Base-by-base conservation (phyloP, 2,113 vertebrate genomes). In the Phainopepla nitens region DNA sequence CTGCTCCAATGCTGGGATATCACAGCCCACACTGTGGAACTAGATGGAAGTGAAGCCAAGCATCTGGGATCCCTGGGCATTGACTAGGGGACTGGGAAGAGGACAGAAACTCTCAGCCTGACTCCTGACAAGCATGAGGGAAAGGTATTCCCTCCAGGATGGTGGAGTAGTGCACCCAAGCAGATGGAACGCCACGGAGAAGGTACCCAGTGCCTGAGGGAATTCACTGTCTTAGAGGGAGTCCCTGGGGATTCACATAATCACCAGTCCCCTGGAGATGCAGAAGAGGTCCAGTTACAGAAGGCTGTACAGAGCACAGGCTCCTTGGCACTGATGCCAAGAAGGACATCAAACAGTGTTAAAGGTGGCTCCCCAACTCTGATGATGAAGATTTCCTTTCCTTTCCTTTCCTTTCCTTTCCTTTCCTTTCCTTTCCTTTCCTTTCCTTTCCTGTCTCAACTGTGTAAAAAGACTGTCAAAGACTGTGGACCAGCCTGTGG, bases 1-100 rank as follows among this genome's bases (percentile, higher is more conserved):
- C 28, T 39, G 60, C 70, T 76, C 35, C 51, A 39, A 0, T 6
- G 41, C 19, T 75, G 50, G 60, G 41, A 18, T 4, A 7, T 6
- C 18, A 15, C n/a, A 41, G 70, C 70, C 66, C 33, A 54, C 0
- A 0, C 13, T 23, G 2, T n/a, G 50, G n/a, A 28, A 54, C 6
- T 3, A 3, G 49, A 39, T 13, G n/a, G 42, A 1, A 36, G 31
- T 2, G 36, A 77, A 51, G 42, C 36, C 61, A 44, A 27, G 31
- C 2, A 50, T 1, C 35, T 42, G 53, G 51, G 45, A 33, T 14
- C n/a, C n/a, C 14, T 17, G 33, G 21, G 44, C 36, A 58, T 1
- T 18, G 44, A 17, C 31, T n/a, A 22, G 29, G 42, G 42, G 3
- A 56, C 22, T 29, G 29, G 20, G 51, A 13, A 58, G 11, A 19